phyloP scores from a whole-genome alignment of 2,113 vertebrate species.

The Notothenia coriiceps region DNA sequence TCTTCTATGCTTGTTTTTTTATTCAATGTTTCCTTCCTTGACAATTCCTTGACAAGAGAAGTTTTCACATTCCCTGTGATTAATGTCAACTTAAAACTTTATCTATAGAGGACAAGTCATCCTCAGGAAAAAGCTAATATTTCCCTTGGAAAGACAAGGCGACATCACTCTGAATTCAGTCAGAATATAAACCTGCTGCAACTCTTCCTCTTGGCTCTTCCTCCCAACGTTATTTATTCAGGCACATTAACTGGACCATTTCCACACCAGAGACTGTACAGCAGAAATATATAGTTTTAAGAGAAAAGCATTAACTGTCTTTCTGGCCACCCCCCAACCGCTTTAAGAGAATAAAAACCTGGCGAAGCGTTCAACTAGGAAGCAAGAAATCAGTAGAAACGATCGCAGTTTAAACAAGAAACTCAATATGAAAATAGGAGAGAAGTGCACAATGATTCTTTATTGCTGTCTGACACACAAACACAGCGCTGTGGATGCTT shows the following conservation, averaged over 20 bases:
- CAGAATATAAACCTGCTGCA: constrained; percentile 4
- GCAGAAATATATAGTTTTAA: not conserved
- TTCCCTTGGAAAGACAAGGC: not conserved
- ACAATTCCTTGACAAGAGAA: not conserved
- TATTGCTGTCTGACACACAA: constrained; percentile 48
- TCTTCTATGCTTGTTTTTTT: not conserved
- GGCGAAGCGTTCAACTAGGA: constrained; percentile 37
- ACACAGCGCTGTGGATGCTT: constrained; percentile 45
- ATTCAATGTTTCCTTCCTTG: not conserved
- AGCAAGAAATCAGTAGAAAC: constrained; percentile 50
- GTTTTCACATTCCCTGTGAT: not conserved
- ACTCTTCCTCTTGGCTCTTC: not conserved
- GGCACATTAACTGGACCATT: not conserved
- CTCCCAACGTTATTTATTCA: constrained; percentile 5
- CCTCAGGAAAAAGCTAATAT: not conserved
- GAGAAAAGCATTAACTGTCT: constrained; percentile 14
- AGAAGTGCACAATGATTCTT: constrained; percentile 49
- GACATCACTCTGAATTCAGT: not conserved
- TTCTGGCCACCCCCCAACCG: constrained; percentile 7
- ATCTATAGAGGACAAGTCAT: not conserved
- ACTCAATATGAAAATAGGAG: constrained; percentile 55
- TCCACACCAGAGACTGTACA: constrained; percentile 2
- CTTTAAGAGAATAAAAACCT: constrained; percentile 20
- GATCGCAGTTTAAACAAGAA: constrained; percentile 43
- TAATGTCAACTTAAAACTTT: not conserved